A percentile compares a stretch with the other conserved stretches of the same genome.
Evolutionary conservation across 2,113 vertebrate genomes (phyloP).

Genomic region (Chrysemys picta): DNA sequence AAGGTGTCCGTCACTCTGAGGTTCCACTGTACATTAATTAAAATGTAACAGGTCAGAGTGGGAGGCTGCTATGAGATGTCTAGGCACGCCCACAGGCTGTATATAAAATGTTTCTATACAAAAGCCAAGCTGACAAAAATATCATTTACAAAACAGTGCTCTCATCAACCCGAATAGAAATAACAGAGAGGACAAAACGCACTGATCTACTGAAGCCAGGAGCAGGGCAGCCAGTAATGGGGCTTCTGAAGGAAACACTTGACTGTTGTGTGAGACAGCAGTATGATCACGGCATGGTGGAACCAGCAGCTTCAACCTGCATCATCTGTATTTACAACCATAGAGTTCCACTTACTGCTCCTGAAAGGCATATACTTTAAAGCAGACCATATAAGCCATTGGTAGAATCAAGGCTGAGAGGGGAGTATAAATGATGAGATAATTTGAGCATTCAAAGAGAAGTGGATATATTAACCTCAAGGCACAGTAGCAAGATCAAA

Average conservation of each 20-base stretch:
- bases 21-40: not conserved
- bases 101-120: not conserved
- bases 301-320: not conserved
- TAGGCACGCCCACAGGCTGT: accelerated
- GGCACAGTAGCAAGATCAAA: accelerated
- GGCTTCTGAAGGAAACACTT: not conserved
- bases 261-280: not conserved
- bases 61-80: not conserved
- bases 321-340: not conserved
- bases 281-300: not conserved
- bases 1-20: no score
- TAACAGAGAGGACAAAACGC: not conserved
- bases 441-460: not conserved
- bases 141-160: accelerated
- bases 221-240: accelerated
- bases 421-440: accelerated
- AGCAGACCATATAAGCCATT: not conserved
- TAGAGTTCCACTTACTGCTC: not conserved
- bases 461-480: not conserved
- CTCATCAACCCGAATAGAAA: not conserved
- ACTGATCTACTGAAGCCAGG: not conserved
- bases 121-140: not conserved
- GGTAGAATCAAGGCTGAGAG: not conserved
- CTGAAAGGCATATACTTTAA: not conserved
- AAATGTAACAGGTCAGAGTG: not conserved